A percentile compares a stretch with the other conserved stretches of the same genome.
Conservation (phyloP, 2,113 vertebrate species). For the Cyprinodon brontotheroides region DNA sequence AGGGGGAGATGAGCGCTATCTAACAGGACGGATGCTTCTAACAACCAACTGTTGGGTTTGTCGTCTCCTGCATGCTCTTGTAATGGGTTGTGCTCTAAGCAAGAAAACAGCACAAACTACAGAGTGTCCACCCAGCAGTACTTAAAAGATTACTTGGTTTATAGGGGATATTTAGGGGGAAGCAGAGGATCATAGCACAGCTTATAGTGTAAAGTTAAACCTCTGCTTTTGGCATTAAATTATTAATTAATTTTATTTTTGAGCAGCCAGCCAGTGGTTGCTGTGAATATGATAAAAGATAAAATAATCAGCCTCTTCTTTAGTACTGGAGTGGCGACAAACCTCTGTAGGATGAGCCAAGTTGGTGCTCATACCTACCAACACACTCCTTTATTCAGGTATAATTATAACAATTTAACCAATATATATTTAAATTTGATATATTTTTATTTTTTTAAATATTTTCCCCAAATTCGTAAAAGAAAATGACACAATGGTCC, state of each 20-base stretch:
- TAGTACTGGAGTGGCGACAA: slow-evolving; percentile 52
- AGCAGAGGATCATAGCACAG: slow-evolving; percentile 6
- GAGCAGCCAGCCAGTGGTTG: neutral
- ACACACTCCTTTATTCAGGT: slow-evolving; percentile 33
- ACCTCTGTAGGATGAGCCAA: slow-evolving; percentile 52
- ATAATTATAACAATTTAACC: neutral
- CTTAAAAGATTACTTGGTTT: slow-evolving; percentile 36
- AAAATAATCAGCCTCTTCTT: slow-evolving; percentile 40
- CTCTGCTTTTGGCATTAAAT: slow-evolving; percentile 13
- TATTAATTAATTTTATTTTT: slow-evolving; percentile 12
- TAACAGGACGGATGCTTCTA: slow-evolving; percentile 72
- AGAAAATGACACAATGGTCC: slow-evolving; percentile 14
- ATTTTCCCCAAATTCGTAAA: neutral
- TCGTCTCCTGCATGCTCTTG: slow-evolving; percentile 74
- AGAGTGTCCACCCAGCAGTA: slow-evolving; percentile 48
- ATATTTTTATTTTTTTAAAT: neutral
- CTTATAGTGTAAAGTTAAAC: neutral
- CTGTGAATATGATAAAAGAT: slow-evolving; percentile 3
- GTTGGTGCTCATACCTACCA: slow-evolving; percentile 65
- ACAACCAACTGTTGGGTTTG: slow-evolving; percentile 63
- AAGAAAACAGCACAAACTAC: slow-evolving; percentile 50
- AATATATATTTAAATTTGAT: neutral
- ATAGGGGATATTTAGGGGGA: neutral
- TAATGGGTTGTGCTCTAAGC: slow-evolving; percentile 62
- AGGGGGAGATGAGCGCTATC: slow-evolving; percentile 67